These are phyloP conservation scores for Lycia hirtaria DNA, from an alignment of 2,888 invertebrate species.

Conservation along the genomic window DNA sequence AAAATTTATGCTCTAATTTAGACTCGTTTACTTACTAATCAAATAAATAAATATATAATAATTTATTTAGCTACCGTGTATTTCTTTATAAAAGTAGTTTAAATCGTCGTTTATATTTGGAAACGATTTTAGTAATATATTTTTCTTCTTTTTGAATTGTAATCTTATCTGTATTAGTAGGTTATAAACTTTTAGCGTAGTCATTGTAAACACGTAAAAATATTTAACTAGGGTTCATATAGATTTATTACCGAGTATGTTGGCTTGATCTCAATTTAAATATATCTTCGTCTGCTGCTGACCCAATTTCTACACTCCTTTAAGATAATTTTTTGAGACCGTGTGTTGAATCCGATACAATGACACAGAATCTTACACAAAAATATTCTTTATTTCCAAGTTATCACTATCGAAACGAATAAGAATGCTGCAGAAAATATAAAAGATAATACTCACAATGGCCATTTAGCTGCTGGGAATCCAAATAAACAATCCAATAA, in stretches of 20 bases:
- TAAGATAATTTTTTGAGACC: constrained; percentile 30
- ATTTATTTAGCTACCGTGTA: too few relatives aligned
- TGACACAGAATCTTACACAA: neutral
- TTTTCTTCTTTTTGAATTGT: neutral
- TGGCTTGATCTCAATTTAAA: constrained; percentile 45
- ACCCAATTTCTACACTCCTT: constrained; percentile 43
- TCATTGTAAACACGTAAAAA: constrained; percentile 21
- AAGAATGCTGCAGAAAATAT: constrained; percentile 15
- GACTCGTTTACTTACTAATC: too few relatives aligned
- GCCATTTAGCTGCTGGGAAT: constrained; percentile 70
- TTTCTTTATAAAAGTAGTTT: neutral
- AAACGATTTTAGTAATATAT: too few relatives aligned
- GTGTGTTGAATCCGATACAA: constrained; percentile 5
- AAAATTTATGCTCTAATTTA: too few relatives aligned
- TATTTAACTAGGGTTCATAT: constrained; percentile 20
- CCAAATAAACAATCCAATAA: constrained; percentile 76
- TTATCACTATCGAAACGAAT: neutral
- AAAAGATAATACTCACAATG: constrained; percentile 65
- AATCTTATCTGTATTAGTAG: neutral
- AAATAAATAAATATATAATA: too few relatives aligned
- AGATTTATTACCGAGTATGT: constrained; percentile 28
- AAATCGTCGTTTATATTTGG: too few relatives aligned
- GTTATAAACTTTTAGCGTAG: neutral
- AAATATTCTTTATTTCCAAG: constrained; percentile 7
- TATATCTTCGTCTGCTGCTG: constrained; percentile 40